phyloP scores from a whole-genome alignment of 2,113 vertebrate species.

The Piprites chloris region DNA sequence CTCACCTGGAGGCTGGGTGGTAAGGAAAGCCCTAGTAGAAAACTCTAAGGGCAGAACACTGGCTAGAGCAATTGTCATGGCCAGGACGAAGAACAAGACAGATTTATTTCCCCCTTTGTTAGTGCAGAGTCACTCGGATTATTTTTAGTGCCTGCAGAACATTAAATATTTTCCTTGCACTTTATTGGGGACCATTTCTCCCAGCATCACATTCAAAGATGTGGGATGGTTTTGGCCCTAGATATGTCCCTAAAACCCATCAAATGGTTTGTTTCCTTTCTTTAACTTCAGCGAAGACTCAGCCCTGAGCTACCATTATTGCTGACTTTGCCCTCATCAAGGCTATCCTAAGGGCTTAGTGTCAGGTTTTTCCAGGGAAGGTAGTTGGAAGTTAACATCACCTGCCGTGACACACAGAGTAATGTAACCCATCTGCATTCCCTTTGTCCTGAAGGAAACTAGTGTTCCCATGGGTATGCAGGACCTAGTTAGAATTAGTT shows the following conservation, averaged over 20 bases:
- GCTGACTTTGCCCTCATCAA: not conserved
- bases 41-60: not conserved
- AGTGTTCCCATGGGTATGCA: not conserved
- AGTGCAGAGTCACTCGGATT: not conserved
- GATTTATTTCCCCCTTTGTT: not conserved
- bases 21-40: not conserved
- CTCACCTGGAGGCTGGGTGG: not conserved
- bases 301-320: not conserved
- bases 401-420: slow-evolving; percentile 16
- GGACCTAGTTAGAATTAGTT: not conserved
- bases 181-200: not conserved
- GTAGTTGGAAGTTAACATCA: not conserved
- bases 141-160: not conserved
- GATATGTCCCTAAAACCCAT: not conserved
- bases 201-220: not conserved
- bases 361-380: not conserved
- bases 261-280: not conserved
- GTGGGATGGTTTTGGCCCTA: not conserved
- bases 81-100: not conserved
- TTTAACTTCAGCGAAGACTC: not conserved
- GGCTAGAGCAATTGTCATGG: not conserved
- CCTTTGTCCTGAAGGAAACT: not conserved
- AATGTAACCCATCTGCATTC: slow-evolving; percentile 38
- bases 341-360: not conserved
- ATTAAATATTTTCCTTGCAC: not conserved